A percentile compares a stretch with the other conserved stretches of the same genome.
These are phyloP conservation scores for Acromyrmex charruanus DNA, from an alignment of 1,140 invertebrate species.

Conservation along the genomic window DNA sequence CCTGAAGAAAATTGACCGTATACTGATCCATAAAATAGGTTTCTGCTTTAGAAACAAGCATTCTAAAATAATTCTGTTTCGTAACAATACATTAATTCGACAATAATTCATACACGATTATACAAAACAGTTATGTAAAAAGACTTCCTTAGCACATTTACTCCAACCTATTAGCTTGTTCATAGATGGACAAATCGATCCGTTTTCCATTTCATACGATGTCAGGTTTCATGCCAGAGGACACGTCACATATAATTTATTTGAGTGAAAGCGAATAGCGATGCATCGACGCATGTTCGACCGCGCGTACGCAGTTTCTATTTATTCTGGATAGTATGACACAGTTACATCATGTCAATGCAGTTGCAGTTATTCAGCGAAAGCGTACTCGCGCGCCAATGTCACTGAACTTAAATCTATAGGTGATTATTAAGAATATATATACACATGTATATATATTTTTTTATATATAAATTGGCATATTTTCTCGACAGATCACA, in stretches of 20 bases:
- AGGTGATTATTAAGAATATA: background rate
- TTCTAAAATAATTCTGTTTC: background rate
- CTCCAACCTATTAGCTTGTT: background rate
- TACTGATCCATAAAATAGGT: background rate
- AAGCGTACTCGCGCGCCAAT: constrained; percentile 9
- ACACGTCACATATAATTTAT: constrained; percentile 21
- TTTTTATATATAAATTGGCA: background rate
- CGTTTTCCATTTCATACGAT: background rate
- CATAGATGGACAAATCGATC: background rate
- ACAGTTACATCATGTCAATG: constrained; percentile 55
- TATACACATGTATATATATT: no score
- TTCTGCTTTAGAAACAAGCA: background rate
- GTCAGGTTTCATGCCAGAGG: background rate
- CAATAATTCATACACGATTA: background rate
- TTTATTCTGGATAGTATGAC: constrained; percentile 18
- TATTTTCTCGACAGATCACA: background rate
- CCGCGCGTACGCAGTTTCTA: constrained; percentile 3
- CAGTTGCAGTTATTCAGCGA: background rate
- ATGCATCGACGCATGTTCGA: background rate
- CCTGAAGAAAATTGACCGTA: background rate
- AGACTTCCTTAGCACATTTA: background rate
- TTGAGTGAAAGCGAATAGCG: constrained; percentile 67
- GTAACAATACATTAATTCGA: background rate
- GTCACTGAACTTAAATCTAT: background rate
- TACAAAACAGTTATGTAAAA: background rate